Conservation (phyloP, 2,888 invertebrate species). For the Ophonus ardosiacus region DNA sequence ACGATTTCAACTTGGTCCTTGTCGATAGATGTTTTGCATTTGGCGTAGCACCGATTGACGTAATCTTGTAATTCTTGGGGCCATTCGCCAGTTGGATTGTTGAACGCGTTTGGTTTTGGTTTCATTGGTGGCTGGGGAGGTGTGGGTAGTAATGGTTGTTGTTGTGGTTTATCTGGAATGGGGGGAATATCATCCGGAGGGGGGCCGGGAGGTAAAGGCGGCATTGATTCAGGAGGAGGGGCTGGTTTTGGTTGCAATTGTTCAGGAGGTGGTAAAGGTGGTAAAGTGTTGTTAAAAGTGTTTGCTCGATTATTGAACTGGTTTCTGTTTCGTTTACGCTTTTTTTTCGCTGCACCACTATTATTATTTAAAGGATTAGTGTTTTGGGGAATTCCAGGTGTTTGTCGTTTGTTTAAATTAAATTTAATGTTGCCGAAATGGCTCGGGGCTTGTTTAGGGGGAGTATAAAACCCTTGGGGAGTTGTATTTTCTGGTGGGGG, state of each 20-base stretch:
- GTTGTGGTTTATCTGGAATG: constrained; percentile 68
- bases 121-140: constrained; percentile 62
- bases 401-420: constrained; percentile 74
- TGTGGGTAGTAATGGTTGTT: constrained; percentile 44
- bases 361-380: constrained; percentile 74
- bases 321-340: constrained; percentile 85
- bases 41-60: constrained; percentile 94
- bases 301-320: constrained; percentile 60
- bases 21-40: constrained; percentile 91
- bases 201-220: constrained; percentile 76
- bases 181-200: constrained; percentile 74
- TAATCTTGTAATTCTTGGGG: constrained; percentile 90
- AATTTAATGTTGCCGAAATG: constrained; percentile 78
- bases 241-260: constrained; percentile 75
- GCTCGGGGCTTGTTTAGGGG: constrained; percentile 72
- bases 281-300: constrained; percentile 70
- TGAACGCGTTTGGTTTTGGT: constrained; percentile 73
- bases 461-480: constrained; percentile 71
- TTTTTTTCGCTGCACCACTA: constrained; percentile 83
- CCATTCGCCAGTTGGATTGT: constrained; percentile 84
- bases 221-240: constrained; percentile 78
- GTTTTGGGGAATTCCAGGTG: constrained; percentile 56
- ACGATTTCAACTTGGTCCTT: constrained; percentile 96
- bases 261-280: constrained; percentile 77
- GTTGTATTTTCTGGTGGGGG: constrained; percentile 76